Evolutionary conservation across 2,888 invertebrate genomes (phyloP), one percentile per base, ranked within the genome.

Genomic region (Drosophila quinaria): DNA sequence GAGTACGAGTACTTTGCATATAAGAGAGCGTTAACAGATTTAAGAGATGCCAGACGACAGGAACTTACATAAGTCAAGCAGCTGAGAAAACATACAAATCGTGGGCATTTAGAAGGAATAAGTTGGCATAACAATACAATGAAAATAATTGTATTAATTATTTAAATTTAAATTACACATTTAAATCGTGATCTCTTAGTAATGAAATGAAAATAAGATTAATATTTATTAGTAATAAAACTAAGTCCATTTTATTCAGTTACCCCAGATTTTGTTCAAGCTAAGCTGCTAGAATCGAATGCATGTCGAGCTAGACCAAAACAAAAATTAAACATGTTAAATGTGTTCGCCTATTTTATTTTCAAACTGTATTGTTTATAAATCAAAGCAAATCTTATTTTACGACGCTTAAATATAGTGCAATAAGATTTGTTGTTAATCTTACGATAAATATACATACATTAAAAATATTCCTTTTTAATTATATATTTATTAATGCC

Each of bases 11-110:
- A 44, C 37, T 17, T 10, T n/a, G 10, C 31, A 47, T 68, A 77
- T 74, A 76, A 74, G 74, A 74, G 77, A 19, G n/a, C 9, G 8
- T 9, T n/a, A 11, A 10, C 46, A 39, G 25, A 15, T 25, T 31
- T 13, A 17, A n/a, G 56, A 47, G 78, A 56, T 81, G 87, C 81
- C 86, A 82, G 51, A 42, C 51, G 31, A 52, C 63, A 46, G 0
- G 3, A 50, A 67, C 63, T 81, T 86, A 81, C 86, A 70, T 81
- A 81, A 81, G 61, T 10, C 50, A 29, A 51, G 58, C 39, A n/a
- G 33, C 41, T 47, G 52, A 54, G 10, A 15, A 15, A 11, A 37
- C 35, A 25, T 6, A 15, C 11, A 39, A 19, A 39, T 39, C 9
- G 22, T 8, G 4, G 2, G 4, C 35, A 9, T 22, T 19, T 22